Conservation (phyloP, 2,113 vertebrate genomes). For the Cyprinodon variegatus region DNA sequence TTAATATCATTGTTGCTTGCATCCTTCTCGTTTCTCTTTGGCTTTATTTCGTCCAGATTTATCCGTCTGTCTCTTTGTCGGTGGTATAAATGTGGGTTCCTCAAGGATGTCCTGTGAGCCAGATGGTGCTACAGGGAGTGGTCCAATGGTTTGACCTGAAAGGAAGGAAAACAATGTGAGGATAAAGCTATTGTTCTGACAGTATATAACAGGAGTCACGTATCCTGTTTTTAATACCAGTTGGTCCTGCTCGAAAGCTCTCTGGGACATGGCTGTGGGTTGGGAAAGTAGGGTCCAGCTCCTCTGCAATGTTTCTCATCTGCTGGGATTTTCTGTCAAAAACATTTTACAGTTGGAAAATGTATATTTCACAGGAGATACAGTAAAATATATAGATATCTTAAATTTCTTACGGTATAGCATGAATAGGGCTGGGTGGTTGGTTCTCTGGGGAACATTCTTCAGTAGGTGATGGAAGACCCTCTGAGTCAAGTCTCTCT, state of each 20-base stretch:
- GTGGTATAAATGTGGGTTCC: slow-evolving; percentile 79
- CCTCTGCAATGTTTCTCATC: slow-evolving; percentile 78
- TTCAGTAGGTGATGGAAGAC: slow-evolving; percentile 69
- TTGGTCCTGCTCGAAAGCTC: slow-evolving; percentile 21
- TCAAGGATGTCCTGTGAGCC: slow-evolving; percentile 65
- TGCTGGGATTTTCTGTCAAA: slow-evolving; percentile 58
- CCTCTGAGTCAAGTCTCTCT: slow-evolving; percentile 74
- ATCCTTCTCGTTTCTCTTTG: slow-evolving; percentile 84
- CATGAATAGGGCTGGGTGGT: slow-evolving; percentile 49
- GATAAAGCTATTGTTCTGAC: slow-evolving; percentile 5
- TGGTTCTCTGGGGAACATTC: slow-evolving; percentile 69
- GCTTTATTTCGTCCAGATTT: slow-evolving; percentile 75
- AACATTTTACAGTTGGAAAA: not conserved
- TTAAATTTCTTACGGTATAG: slow-evolving; percentile 52
- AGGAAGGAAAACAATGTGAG: slow-evolving; percentile 1
- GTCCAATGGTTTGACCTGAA: slow-evolving; percentile 36
- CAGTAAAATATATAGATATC: not conserved
- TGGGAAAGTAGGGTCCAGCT: slow-evolving; percentile 82
- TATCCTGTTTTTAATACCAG: slow-evolving; percentile 36
- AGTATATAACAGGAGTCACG: not conserved
- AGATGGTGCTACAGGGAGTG: slow-evolving; percentile 39
- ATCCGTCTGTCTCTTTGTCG: slow-evolving; percentile 80
- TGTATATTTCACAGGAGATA: not conserved
- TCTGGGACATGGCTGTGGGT: slow-evolving; percentile 53
- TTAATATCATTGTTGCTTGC: slow-evolving; percentile 78